phyloP scores from a whole-genome alignment of 2,113 vertebrate species.

The Brachirus orientalis region DNA sequence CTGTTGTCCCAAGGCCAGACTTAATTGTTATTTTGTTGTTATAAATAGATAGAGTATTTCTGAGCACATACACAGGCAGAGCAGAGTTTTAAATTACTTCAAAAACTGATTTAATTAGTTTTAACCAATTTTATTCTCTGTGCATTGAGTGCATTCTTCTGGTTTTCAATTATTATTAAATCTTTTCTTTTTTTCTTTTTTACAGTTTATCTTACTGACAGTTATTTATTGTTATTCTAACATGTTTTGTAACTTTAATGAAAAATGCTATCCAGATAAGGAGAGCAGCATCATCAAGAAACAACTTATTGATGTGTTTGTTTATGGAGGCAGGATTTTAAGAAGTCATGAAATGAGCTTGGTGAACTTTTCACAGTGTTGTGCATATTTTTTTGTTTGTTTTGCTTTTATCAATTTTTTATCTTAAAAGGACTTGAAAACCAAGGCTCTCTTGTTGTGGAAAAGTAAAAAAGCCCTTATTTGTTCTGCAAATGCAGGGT shows the following conservation, averaged over 20 bases:
- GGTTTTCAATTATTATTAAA: conserved; percentile 56
- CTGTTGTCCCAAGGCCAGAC: conserved; percentile 53
- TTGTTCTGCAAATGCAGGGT: too few relatives aligned
- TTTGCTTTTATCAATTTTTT: too few relatives aligned
- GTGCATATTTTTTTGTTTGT: too few relatives aligned
- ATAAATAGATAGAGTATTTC: conserved; percentile 48
- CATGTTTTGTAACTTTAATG: conserved; percentile 42
- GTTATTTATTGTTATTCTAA: conserved; percentile 48
- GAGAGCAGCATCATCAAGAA: conserved; percentile 7
- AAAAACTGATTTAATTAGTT: conserved; percentile 68
- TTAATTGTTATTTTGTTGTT: conserved; percentile 60
- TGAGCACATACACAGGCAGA: conserved; percentile 20
- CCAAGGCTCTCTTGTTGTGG: too few relatives aligned
- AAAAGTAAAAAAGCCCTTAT: too few relatives aligned
- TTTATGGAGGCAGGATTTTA: conserved; percentile 10
- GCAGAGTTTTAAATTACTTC: conserved; percentile 44
- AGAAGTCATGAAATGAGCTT: neutral
- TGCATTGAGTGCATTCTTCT: conserved; percentile 24
- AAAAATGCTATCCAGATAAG: conserved; percentile 44
- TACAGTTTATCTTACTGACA: conserved; percentile 43
- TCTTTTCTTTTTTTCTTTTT: conserved; percentile 2
- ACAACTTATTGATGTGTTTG: conserved; percentile 9
- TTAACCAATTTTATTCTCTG: conserved; percentile 33
- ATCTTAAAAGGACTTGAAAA: too few relatives aligned
- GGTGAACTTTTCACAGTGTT: too few relatives aligned